Evolutionary conservation across 2,113 vertebrate species (phyloP).

Genomic region (Ibidorhyncha struthersii): DNA sequence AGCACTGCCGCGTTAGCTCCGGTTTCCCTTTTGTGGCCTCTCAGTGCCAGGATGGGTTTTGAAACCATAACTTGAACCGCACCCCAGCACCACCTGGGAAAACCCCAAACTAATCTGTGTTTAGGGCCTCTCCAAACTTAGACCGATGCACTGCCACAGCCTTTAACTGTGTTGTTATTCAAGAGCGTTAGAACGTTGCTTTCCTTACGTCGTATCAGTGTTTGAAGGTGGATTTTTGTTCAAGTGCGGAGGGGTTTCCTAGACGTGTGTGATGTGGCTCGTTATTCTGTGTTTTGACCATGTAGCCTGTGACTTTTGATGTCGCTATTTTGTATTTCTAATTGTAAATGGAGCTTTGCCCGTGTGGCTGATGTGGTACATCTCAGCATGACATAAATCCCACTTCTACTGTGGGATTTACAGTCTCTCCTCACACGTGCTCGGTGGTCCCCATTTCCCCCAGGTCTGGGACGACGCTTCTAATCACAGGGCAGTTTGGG

Average conservation of each 20-base stretch:
- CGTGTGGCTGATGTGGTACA: not conserved
- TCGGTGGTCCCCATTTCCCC: rapidly evolving
- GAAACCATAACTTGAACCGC: not conserved
- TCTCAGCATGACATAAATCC: not conserved
- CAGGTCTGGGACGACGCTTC: not conserved
- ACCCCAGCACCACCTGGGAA: not conserved
- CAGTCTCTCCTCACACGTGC: not conserved
- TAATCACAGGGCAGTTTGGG: not conserved
- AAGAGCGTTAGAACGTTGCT: not conserved
- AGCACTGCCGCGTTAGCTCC: not conserved
- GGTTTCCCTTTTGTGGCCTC: not conserved
- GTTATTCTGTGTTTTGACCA: not conserved
- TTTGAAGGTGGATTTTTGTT: not conserved
- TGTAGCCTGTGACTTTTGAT: not conserved
- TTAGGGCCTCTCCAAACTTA: not conserved
- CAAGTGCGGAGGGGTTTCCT: not conserved
- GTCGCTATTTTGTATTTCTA: not conserved
- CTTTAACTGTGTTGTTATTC: not conserved
- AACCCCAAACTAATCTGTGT: not conserved
- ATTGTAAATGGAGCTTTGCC: not conserved
- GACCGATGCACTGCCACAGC: not conserved
- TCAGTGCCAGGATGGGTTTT: not conserved
- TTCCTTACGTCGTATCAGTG: rapidly evolving
- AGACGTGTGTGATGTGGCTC: not conserved
- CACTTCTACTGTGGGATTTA: not conserved